These are phyloP conservation scores for Cassiopea xamachana DNA, from an alignment of 30 jellyfish, hydroid and myxozoan genomes.

Conservation along the genomic window DNA sequence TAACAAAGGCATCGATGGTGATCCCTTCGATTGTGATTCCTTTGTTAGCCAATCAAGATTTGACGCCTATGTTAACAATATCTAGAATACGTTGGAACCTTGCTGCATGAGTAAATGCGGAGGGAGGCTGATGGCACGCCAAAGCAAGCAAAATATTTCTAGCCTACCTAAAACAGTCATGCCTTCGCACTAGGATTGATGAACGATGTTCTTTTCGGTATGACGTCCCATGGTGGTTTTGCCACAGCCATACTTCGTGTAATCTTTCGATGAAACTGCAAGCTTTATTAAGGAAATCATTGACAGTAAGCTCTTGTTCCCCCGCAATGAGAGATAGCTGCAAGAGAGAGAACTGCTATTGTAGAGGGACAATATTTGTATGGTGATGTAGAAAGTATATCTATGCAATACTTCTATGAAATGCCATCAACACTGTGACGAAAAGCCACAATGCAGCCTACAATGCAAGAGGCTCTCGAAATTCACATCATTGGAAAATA, in stretches of 20 bases:
- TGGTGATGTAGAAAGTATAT: background rate
- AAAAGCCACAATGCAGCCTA: no score
- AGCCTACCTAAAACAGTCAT: conserved; percentile 85
- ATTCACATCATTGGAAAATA: no score
- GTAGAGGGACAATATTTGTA: background rate
- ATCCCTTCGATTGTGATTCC: no score
- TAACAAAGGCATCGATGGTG: no score
- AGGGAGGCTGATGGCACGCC: no score
- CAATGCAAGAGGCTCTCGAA: no score
- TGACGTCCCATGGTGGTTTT: conserved; percentile 85
- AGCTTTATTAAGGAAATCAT: conserved; percentile 80
- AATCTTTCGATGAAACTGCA: conserved; percentile 78
- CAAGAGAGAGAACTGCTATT: background rate
- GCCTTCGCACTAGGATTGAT: conserved; percentile 80
- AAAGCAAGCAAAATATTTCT: background rate
- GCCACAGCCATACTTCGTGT: conserved; percentile 98
- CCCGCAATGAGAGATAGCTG: conserved; percentile 88
- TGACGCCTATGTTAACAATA: no score
- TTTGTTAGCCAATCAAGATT: no score
- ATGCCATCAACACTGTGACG: no score
- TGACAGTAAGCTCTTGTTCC: conserved; percentile 82
- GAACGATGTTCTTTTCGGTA: conserved; percentile 95
- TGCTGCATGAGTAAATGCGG: no score
- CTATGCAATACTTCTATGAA: no score
- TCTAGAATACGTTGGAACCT: no score